Conservation (phyloP, 2,888 invertebrate genomes). For the Onchidella celtica region DNA sequence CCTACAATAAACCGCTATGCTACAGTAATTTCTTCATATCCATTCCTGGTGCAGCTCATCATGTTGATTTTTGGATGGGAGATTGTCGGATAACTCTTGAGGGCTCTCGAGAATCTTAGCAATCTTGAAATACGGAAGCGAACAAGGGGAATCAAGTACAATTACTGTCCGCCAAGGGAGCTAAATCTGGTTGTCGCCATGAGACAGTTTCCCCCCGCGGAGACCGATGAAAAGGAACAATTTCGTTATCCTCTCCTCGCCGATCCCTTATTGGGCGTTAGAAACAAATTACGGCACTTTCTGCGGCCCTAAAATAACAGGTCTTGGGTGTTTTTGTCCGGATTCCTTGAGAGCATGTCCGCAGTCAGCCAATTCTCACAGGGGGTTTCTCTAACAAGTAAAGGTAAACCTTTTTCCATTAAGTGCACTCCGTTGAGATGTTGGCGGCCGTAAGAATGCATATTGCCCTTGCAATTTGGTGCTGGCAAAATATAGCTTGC, state of each 20-base stretch:
- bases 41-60: too few relatives aligned
- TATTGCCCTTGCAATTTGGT: too few relatives aligned
- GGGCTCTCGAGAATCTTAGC: slow-evolving; percentile 2
- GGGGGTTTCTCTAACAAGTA: neutral
- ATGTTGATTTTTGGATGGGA: too few relatives aligned
- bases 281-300: slow-evolving; percentile 48
- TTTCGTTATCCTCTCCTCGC: slow-evolving; percentile 41
- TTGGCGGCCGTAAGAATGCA: too few relatives aligned
- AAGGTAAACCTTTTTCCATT: neutral
- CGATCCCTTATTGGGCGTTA: slow-evolving; percentile 31
- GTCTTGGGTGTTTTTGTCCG: slow-evolving; percentile 24
- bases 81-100: too few relatives aligned
- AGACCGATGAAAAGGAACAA: slow-evolving; percentile 50
- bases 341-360: slow-evolving; percentile 19
- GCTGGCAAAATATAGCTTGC: too few relatives aligned
- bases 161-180: slow-evolving; percentile 42
- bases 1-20: too few relatives aligned
- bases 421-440: neutral
- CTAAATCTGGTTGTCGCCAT: slow-evolving; percentile 45
- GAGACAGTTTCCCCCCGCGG: slow-evolving; percentile 32
- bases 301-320: slow-evolving; percentile 17
- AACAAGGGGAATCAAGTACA: slow-evolving; percentile 42
- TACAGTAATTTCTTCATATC: too few relatives aligned
- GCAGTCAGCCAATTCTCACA: neutral
- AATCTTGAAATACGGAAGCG: neutral